A percentile compares a stretch with the other conserved stretches of the same genome.
Conservation (phyloP, 2,797 vertebrate species). For the Chanos chanos region DNA sequence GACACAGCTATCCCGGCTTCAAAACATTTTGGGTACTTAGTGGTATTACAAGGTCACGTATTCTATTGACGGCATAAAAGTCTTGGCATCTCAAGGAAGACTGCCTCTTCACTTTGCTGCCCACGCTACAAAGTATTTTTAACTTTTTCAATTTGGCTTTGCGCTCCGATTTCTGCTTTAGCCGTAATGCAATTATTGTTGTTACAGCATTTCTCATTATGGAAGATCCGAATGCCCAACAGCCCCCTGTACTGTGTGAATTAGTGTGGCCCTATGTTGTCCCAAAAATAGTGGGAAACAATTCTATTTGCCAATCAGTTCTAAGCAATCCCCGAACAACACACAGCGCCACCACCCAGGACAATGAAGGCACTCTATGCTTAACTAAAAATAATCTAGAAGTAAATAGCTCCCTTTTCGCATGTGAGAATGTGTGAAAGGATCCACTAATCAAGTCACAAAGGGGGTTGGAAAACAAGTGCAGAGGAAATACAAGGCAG, state of each 20-base stretch:
- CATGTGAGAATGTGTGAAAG: conserved; percentile 76
- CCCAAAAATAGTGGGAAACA: background rate
- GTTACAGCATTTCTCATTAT: background rate
- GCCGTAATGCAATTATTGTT: conserved; percentile 9
- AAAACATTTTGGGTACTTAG: background rate
- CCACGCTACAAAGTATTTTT: conserved; percentile 9
- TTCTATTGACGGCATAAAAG: background rate
- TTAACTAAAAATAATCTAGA: conserved; percentile 75
- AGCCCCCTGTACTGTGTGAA: too few relatives aligned
- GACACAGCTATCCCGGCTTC: conserved; percentile 11
- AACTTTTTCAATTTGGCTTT: background rate
- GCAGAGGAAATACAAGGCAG: conserved; percentile 64
- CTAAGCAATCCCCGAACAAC: background rate
- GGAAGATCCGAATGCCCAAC: too few relatives aligned
- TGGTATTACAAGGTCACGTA: conserved; percentile 19
- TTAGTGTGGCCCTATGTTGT: background rate
- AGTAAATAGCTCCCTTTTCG: conserved; percentile 72
- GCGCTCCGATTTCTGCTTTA: background rate
- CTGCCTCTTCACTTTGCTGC: background rate
- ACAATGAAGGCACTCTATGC: conserved; percentile 64
- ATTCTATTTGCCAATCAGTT: background rate
- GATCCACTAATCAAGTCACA: conserved; percentile 84
- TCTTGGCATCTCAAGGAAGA: background rate
- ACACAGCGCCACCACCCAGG: conserved; percentile 56
- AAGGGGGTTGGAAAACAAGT: conserved; percentile 76